phyloP scores from a whole-genome alignment of 23 tunicate species.

The Oikopleura dioica region DNA sequence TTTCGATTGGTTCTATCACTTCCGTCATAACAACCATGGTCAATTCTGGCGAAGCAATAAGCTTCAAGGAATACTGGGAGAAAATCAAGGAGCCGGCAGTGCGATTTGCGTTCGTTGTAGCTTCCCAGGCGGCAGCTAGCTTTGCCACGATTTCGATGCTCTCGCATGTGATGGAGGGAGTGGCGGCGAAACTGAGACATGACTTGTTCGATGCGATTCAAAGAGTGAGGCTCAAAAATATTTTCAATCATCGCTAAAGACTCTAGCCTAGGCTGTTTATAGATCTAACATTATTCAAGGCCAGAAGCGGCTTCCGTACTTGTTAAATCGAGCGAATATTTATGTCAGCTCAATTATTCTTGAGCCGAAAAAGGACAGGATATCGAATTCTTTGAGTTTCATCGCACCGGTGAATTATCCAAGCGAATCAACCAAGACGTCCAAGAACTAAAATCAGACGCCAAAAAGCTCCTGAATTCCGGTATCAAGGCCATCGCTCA shows the following conservation, averaged over 20 bases:
- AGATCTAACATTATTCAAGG: no score
- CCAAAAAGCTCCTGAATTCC: slow-evolving; percentile 11
- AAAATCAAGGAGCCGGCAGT: not conserved
- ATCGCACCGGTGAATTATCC: slow-evolving; percentile 45
- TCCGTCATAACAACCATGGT: not conserved
- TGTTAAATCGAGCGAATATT: no score
- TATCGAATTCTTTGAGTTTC: slow-evolving; percentile 53
- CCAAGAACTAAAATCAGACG: slow-evolving; percentile 16
- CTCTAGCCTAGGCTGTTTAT: no score
- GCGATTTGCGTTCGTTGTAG: not conserved
- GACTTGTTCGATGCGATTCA: slow-evolving; percentile 48
- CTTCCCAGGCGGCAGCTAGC: slow-evolving; percentile 33
- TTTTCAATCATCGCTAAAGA: no score
- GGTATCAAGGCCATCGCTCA: slow-evolving; percentile 60
- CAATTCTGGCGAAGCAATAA: not conserved
- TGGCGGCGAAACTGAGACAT: slow-evolving; percentile 50
- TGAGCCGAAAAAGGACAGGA: no score
- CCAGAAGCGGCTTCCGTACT: no score
- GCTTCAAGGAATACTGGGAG: not conserved
- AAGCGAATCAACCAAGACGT: slow-evolving; percentile 70
- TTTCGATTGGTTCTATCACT: slow-evolving; percentile 2
- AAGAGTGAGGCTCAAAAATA: no score
- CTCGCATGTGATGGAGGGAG: slow-evolving; percentile 56
- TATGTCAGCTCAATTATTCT: no score
- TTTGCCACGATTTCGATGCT: slow-evolving; percentile 54